A percentile compares a stretch with the other conserved stretches of the same genome.
phyloP scores from a whole-genome alignment of 2,113 vertebrate species.

The Stigmatopora argus region DNA sequence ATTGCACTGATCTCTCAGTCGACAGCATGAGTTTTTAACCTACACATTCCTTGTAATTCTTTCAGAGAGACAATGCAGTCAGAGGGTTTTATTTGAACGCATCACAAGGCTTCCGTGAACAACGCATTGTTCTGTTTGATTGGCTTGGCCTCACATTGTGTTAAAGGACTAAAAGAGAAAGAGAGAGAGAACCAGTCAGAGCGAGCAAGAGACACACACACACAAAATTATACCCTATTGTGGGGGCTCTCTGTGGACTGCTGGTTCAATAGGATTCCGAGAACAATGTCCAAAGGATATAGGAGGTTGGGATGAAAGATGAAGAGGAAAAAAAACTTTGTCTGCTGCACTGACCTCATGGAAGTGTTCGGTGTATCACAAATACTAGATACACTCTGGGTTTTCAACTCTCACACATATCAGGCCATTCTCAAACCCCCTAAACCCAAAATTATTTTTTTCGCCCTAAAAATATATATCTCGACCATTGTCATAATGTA shows the following conservation, averaged over 20 bases:
- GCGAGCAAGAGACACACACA: background rate
- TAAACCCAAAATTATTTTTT: too few relatives aligned
- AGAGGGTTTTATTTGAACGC: constrained; percentile 41
- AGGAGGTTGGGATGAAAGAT: constrained; percentile 61
- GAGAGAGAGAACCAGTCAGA: constrained; percentile 3
- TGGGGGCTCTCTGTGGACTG: constrained; percentile 53
- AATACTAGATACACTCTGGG: constrained; percentile 5
- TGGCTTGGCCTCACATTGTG: constrained; percentile 56
- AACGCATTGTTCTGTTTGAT: constrained; percentile 53
- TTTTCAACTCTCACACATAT: background rate
- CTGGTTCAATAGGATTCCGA: constrained; percentile 65
- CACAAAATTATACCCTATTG: constrained; percentile 54
- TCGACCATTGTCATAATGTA: too few relatives aligned
- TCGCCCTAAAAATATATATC: too few relatives aligned
- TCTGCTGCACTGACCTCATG: constrained; percentile 48
- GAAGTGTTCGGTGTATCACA: constrained; percentile 36
- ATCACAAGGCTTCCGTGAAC: constrained; percentile 47
- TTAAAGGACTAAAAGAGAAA: constrained; percentile 20
- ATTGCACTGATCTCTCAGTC: background rate
- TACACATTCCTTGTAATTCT: constrained; percentile 13
- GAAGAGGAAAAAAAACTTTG: constrained; percentile 31
- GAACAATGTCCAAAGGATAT: constrained; percentile 64
- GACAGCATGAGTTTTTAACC: constrained; percentile 16
- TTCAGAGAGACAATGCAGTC: constrained; percentile 26
- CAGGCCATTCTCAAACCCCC: too few relatives aligned